Evolutionary conservation across 2,797 vertebrate species (phyloP), one percentile per base, ranked within the genome.

Genomic region (Craterocephalus amniculus): DNA sequence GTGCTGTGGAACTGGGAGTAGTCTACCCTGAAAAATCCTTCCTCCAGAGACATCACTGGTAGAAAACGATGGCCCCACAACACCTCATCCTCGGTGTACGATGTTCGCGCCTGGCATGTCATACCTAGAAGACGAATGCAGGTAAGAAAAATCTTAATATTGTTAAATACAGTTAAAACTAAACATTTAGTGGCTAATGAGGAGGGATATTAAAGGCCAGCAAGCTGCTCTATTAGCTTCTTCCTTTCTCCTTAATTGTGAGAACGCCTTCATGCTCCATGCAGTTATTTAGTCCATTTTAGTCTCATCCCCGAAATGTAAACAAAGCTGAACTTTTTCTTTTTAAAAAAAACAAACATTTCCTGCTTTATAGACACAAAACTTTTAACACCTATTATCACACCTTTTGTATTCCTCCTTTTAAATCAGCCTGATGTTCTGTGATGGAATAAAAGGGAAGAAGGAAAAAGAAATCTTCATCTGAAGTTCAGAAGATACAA

Each of bases 41-140:
- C 95, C 79, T 96, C 96, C 67, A 97, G 88, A 4, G 96, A 96
- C 95, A 97, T 97, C 4, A 97, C 96, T 0, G 96, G 96, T 31
- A 97, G 91, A 87, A 97, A 97, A 35, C 96, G 93, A 79, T 97
- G 96, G 27, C 96, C 96, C 96, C 96, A 97, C 31, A 97, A 89
- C 32, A 97, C 96, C 86, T 97, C 96, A 31, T 97, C 96, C 63
- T 97, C 96, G 0, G 96, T 97, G 64, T 97, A 97, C 0, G 96
- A 97, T 0, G 96, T 97, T 81, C 96, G 91, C 0, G 96, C 96
- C 83, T 97, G 96, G 80, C 96, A 97, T 0, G 96, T 97, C 96
- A 97, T 97, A 74, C 96, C 96, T 97, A 61, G 16, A 43, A 80
- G 38, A 78, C 1, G 78, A 57, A n/a, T 58, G 70, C 2, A 64